Percentiles rank a stretch among this genome's conserved stretches.
Conservation (phyloP, 2,797 vertebrate species). For the Bradypodion pumilum region DNA sequence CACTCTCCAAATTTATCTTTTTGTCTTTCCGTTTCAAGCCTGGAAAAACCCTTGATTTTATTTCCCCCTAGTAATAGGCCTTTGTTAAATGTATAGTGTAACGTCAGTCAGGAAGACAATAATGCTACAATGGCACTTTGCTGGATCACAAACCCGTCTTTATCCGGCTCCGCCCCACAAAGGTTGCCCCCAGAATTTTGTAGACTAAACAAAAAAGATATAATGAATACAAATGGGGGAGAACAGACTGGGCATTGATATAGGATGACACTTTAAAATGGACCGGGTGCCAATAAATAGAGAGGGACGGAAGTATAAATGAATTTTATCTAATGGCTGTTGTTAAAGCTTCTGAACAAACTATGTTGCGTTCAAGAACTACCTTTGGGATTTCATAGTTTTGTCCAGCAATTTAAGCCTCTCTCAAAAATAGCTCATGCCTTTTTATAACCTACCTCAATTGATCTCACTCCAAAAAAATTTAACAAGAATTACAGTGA, state of each 20-base stretch:
- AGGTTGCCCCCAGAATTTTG: constrained; percentile 12
- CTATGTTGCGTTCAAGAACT: neutral
- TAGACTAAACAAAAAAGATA: constrained; percentile 35
- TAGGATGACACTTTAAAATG: neutral
- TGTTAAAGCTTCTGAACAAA: neutral
- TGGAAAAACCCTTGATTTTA: neutral
- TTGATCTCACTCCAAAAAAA: too few species aligned
- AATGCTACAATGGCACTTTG: neutral
- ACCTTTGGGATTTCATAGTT: neutral
- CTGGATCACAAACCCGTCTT: constrained; percentile 7
- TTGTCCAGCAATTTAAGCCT: neutral
- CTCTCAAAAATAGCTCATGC: neutral
- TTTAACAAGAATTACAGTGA: neutral
- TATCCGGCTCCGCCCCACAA: neutral
- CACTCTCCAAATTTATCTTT: neutral
- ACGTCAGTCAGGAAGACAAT: constrained; percentile 15
- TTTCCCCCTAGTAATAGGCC: neutral
- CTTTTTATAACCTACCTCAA: neutral
- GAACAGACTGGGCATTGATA: constrained; percentile 20
- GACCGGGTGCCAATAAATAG: neutral
- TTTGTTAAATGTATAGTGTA: neutral
- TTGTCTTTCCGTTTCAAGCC: neutral
- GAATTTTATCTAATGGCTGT: neutral
- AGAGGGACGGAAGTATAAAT: neutral
- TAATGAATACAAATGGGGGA: constrained; percentile 7